These are phyloP conservation scores for Pangasius djambal DNA, from an alignment of 2,797 vertebrate species.

Conservation along the genomic window DNA sequence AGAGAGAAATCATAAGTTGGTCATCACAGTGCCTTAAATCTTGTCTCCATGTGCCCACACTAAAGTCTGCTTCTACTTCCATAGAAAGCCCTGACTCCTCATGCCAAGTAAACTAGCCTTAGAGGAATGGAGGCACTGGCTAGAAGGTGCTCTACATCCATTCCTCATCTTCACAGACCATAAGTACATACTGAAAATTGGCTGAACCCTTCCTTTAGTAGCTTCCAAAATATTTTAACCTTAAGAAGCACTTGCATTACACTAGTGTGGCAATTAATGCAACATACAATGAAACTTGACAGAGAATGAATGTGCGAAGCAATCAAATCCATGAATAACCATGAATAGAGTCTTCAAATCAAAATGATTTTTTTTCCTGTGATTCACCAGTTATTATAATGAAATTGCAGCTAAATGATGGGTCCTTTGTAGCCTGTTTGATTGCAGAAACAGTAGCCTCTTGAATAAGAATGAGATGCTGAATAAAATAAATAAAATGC, in stretches of 20 bases:
- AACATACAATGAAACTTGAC: conserved; percentile 27
- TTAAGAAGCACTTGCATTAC: neutral
- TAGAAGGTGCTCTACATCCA: neutral
- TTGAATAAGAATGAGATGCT: conserved; percentile 35
- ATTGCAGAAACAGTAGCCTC: conserved; percentile 23
- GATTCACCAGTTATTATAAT: conserved; percentile 18
- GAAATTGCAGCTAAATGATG: conserved; percentile 14
- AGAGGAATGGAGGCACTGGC: neutral
- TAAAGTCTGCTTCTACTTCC: neutral
- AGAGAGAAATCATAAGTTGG: neutral
- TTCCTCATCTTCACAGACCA: neutral
- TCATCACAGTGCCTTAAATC: neutral
- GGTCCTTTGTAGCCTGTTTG: conserved; percentile 26
- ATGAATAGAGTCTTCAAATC: conserved; percentile 28
- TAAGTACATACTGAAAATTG: neutral
- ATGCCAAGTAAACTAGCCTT: neutral
- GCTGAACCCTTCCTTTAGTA: neutral
- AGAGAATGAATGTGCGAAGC: neutral
- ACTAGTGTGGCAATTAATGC: conserved; percentile 31
- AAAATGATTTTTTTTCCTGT: neutral
- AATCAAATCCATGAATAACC: conserved; percentile 44
- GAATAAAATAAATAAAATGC: conserved; percentile 37
- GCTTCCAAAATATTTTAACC: conserved; percentile 26
- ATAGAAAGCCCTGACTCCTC: neutral
- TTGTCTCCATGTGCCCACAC: neutral